Conservation (phyloP, 1,140 invertebrate genomes). For the Anastrepha ludens region DNA sequence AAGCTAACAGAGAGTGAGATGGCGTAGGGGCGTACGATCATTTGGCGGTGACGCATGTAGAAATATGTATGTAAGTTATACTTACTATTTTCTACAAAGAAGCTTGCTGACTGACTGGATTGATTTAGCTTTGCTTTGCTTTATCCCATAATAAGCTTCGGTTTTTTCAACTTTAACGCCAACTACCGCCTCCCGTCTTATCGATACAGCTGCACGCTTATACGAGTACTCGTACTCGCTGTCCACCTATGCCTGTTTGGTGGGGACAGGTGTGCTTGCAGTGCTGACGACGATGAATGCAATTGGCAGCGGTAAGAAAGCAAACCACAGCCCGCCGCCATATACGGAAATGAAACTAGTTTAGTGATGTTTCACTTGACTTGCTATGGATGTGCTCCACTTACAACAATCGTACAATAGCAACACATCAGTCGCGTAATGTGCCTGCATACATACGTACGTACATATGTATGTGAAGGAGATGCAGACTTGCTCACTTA, state of each 20-base stretch:
- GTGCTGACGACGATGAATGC: background rate
- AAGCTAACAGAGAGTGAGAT: background rate
- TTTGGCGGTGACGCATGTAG: constrained; percentile 1
- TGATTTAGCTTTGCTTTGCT: background rate
- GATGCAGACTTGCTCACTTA: background rate
- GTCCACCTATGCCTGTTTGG: background rate
- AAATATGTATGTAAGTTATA: constrained; percentile 22
- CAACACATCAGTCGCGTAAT: background rate
- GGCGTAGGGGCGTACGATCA: background rate
- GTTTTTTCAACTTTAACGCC: background rate
- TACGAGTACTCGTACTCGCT: too few relatives aligned
- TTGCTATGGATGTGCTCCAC: constrained; percentile 58
- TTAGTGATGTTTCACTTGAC: constrained; percentile 57
- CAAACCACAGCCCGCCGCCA: constrained; percentile 2
- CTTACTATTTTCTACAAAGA: background rate
- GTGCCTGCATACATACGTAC: background rate
- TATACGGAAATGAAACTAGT: constrained; percentile 58
- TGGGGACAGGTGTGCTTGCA: constrained; percentile 3
- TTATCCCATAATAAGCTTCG: constrained; percentile 11
- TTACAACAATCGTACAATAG: constrained; percentile 49
- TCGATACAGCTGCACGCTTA: too few relatives aligned
- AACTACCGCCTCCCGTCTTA: too few relatives aligned
- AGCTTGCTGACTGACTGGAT: background rate
- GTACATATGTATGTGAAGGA: background rate
- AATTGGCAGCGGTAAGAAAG: constrained; percentile 6